Base-by-base conservation (phyloP, 2,113 vertebrate species). In the Parus major region DNA sequence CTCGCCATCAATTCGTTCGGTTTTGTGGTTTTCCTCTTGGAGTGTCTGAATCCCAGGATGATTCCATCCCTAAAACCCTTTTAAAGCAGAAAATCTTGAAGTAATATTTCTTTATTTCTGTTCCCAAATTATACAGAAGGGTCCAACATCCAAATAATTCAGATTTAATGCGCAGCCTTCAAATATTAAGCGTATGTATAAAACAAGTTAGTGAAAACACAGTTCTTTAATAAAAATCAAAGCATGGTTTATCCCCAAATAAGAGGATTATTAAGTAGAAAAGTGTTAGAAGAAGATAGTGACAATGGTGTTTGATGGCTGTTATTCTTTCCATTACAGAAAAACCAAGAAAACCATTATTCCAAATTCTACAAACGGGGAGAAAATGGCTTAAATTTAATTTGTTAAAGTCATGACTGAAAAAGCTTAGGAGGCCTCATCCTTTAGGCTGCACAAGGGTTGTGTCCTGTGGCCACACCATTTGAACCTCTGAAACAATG, bases 1-100 rank as follows among this genome's bases (percentile, higher is more conserved):
- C 39, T 39, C 39, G 46, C 12, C 44, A 5, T n/a, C 35, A 2
- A 6, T 28, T 41, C 8, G 0, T 14, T n/a, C 3, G 0, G 2
- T 10, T 83, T 44, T 7, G 7, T 15, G 3, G 2, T 42, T 42
- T 24, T 44, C 19, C 49, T 29, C 25, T 31, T 55, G 10, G 5
- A 47, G 8, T 8, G 8, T 12, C n/a, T 50, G 41, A 80, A 36
- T 4, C 25, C 8, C 64, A 27, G 5, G 8, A n/a, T 20, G 6
- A 41, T 36, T 63, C 39, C 6, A 25, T 4, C 17, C 68, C 61
- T 7, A 52, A 76, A 82, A 49, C 2, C 4, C 11, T 29, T 33
- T 23, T 12, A 29, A 85, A 79, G 73, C 10, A 61, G 15, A 27
- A 64, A 68, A 55, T 1, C 2, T 28, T 46, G 2, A 35, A 24